Base-by-base conservation (phyloP, 2,113 vertebrate species). In the Argyrosomus japonicus region DNA sequence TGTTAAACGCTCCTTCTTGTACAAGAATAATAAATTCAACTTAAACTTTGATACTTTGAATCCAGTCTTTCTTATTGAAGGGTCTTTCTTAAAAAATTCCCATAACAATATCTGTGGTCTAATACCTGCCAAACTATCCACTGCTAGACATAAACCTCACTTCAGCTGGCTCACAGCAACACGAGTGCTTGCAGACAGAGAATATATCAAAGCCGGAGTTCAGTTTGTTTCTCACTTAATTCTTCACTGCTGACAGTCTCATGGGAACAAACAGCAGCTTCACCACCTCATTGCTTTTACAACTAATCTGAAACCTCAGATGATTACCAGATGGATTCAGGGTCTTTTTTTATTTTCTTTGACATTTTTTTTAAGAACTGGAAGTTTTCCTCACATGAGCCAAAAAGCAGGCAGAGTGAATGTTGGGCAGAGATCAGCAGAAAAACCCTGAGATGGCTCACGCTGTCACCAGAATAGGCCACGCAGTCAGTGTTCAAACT, bases 381-480 rank as follows among this genome's bases (percentile, higher is more conserved):
- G 36, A 40, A 40, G 36, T 40, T 40, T 9, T 9, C 8, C 36
- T 40, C 36, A 9, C 36, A 40, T 9, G 8, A 40, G 32, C 32
- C 32, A 32, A 32, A 32, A 53, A 83, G 75, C 60, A 57, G 23
- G 60, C 17, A 13, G 23, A 54, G 60, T 58, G 32, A 70, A 43
- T 73, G 81, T 77, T 27, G 61, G 72, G 76, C 71, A n/a, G 68
- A 72, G 48, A 90, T 83, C 62, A 50, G 64, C 47, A 62, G 64
- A 83, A 74, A 10, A 85, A 64, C 74, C 72, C 61, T 1, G 25
- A 73, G 82, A 89, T 58, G 25, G 54, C 70, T 57, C 76, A 81
- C 27, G 4, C 75, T 68, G 74, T 57, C 58, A 73, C 4, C 27
- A 84, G 91, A 88, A 58, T 87, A 87, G 91, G 90, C 80, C 87